Evolutionary conservation across 2,113 vertebrate species (phyloP), one percentile per base, ranked within the genome.

Genomic region (Galbula dea): DNA sequence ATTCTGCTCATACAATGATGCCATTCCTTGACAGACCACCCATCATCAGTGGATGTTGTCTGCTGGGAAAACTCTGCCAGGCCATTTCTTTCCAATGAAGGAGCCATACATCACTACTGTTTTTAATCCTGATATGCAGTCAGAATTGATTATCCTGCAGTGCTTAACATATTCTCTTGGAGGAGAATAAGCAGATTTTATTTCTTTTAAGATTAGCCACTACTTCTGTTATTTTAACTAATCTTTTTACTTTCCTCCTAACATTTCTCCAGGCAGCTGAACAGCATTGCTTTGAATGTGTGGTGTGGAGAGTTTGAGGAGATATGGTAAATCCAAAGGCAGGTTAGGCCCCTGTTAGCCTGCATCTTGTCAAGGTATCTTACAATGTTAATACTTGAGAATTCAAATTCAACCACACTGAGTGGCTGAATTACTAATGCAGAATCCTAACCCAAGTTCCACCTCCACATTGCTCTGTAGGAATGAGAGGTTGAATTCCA

Each of bases 31-130:
- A 83, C 24, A 88, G 36, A 68, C 74, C 89, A 83, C 54, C 9
- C 58, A 30, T 89, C 34, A 86, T 67, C 34, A 54, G 69, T 93
- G 94, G 59, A 93, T 77, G 94, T 96, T 92, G 52, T 83, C 66
- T 74, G 9, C 51, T 89, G 43, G 48, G 46, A 92, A 90, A 88
- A 91, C 39, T 74, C 3, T 61, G 54, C 82, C 49, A 85, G 52
- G 82, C 51, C 89, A 86, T 67, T 81, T 24, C 37, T 78, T 52
- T 92, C 76, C 37, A 83, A 22, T 84, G 62, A 95, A 86, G 15
- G 29, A 88, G 46, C 9, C n/a, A 32, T 68, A 75, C 32, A 77
- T 92, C 75, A 83, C 10, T 49, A 69, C 32, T 10, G 58, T 58
- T 84, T 89, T 76, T 58, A 90, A 90, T 89, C 48, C 66, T 61